Conservation (phyloP, 1,140 invertebrate genomes). For the Trichonephila inaurata region DNA sequence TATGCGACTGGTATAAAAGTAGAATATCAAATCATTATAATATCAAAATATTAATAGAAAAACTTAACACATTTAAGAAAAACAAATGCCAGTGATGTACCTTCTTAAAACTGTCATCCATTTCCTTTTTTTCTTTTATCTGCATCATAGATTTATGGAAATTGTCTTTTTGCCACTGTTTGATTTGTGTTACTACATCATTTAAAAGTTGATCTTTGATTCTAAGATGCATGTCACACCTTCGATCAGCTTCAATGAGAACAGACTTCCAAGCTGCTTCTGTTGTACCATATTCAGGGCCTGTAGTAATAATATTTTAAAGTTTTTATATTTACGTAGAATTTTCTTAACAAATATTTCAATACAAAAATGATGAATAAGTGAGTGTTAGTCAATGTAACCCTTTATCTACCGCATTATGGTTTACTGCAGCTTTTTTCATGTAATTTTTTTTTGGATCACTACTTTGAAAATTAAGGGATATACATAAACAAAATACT, state of each 20-base stretch:
- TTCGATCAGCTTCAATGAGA: conserved; percentile 93
- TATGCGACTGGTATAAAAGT: no score
- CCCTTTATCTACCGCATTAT: no score
- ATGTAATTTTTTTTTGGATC: no score
- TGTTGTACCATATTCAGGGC: conserved; percentile 98
- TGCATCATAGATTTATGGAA: conserved; percentile 99
- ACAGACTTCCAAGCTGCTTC: conserved; percentile 97
- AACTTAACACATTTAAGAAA: no score
- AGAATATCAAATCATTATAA: no score
- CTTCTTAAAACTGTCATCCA: conserved; percentile 98
- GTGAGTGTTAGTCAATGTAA: no score
- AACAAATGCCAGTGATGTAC: conserved; percentile 77
- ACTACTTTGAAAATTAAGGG: no score
- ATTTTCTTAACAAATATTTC: not conserved
- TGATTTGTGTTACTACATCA: conserved; percentile 93
- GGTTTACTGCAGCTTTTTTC: no score
- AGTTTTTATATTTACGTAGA: not conserved
- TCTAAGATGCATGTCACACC: conserved; percentile 93
- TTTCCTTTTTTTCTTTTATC: conserved; percentile 97
- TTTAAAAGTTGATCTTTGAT: conserved; percentile 94
- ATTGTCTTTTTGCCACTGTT: conserved; percentile 98
- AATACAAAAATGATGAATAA: no score
- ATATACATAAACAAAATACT: no score
- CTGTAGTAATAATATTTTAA: conserved; percentile 80
- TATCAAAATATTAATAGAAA: no score